phyloP scores from a whole-genome alignment of 2,797 vertebrate species.

The Ceryle rudis region DNA sequence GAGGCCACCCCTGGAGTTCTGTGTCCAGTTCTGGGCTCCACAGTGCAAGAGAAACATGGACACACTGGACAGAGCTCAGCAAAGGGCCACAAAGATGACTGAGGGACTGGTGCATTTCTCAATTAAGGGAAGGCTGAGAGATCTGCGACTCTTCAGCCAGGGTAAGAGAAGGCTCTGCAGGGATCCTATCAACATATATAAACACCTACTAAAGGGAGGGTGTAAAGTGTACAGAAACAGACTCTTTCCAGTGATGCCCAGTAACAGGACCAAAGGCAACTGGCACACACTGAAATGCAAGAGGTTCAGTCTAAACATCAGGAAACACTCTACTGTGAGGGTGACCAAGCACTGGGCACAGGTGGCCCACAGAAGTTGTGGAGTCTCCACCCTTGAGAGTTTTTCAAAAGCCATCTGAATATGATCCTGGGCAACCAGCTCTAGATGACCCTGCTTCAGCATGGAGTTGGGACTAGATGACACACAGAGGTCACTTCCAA shows the following conservation, averaged over 20 bases:
- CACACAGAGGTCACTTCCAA: neutral
- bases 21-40: too few species aligned
- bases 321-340: neutral
- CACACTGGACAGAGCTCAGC: neutral
- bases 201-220: too few species aligned
- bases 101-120: neutral
- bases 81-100: neutral
- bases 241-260: neutral
- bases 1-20: too few species aligned
- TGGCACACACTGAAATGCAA: neutral
- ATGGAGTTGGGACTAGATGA: neutral
- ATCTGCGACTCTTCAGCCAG: neutral
- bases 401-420: too few species aligned
- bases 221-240: too few species aligned
- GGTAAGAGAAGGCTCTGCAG: too few species aligned
- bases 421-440: too few species aligned
- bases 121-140: neutral
- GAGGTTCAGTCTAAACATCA: neutral
- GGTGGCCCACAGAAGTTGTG: too few species aligned
- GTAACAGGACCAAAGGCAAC: neutral
- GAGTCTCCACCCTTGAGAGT: too few species aligned
- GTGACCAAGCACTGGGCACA: too few species aligned
- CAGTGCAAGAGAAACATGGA: neutral
- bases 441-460: too few species aligned
- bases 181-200: too few species aligned